phyloP scores from a whole-genome alignment of 2,888 invertebrate genomes.

The Scelioninae gen. 2 region DNA sequence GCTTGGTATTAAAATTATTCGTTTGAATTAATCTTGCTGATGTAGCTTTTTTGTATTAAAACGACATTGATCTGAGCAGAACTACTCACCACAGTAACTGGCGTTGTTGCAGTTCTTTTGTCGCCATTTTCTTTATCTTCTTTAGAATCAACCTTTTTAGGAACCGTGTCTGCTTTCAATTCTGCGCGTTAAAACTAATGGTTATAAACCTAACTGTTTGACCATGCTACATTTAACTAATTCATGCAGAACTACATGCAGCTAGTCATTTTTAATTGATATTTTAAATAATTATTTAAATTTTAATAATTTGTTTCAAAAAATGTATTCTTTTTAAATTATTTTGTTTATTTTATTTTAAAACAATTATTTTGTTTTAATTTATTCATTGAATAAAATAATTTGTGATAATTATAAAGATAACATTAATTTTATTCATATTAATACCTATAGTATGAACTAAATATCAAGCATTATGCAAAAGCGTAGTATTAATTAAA shows the following conservation, averaged over 20 bases:
- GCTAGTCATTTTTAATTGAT: conserved; percentile 35
- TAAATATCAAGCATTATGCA: conserved; percentile 30
- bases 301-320: neutral
- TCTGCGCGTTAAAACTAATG: conserved; percentile 73
- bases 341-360: too few species aligned
- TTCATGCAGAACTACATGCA: conserved; percentile 65
- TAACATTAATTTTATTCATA: too few species aligned
- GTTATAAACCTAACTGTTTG: conserved; percentile 69
- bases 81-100: conserved; percentile 71
- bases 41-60: conserved; percentile 16
- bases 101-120: conserved; percentile 66
- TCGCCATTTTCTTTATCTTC: conserved; percentile 74
- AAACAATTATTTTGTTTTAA: too few species aligned
- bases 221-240: conserved; percentile 64
- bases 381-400: neutral
- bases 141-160: conserved; percentile 72
- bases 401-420: conserved; percentile 18
- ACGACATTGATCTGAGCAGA: conserved; percentile 35
- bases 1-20: too few species aligned
- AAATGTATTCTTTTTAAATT: neutral
- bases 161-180: conserved; percentile 70
- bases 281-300: conserved; percentile 4
- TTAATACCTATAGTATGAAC: too few species aligned
- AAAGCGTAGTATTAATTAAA: conserved; percentile 32
- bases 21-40: neutral